Percentiles rank a stretch among this genome's conserved stretches.
phyloP scores from a whole-genome alignment of 2,888 invertebrate genomes.

The Lamproptera curius region DNA sequence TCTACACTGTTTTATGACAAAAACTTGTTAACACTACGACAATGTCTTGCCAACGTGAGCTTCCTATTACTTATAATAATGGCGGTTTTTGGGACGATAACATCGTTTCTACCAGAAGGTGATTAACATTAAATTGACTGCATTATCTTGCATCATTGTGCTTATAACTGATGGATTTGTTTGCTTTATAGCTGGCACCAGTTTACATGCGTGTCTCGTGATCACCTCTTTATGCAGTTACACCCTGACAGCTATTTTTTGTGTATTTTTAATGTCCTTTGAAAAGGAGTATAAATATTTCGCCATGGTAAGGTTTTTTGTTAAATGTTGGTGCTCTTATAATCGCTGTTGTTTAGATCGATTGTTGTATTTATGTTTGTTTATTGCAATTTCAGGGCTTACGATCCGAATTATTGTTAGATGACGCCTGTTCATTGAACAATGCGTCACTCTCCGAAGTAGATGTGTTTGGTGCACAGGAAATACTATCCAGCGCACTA shows the following conservation, averaged over 20 bases:
- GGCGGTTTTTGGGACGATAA: slow-evolving; percentile 63
- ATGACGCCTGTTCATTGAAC: slow-evolving; percentile 59
- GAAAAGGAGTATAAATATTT: slow-evolving; percentile 69
- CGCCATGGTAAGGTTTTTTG: slow-evolving; percentile 49
- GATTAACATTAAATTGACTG: slow-evolving; percentile 26
- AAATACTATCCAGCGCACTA: slow-evolving; percentile 49
- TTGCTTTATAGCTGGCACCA: slow-evolving; percentile 51
- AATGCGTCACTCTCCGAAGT: slow-evolving; percentile 54
- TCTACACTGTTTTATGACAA: slow-evolving; percentile 68
- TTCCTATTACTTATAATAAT: slow-evolving; percentile 63
- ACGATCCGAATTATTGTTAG: slow-evolving; percentile 59
- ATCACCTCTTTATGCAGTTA: slow-evolving; percentile 61
- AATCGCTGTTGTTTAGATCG: background rate
- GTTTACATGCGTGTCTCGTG: slow-evolving; percentile 54
- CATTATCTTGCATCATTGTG: background rate
- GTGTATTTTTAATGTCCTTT: slow-evolving; percentile 64
- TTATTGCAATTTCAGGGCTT: slow-evolving; percentile 49
- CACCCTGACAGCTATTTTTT: slow-evolving; percentile 61
- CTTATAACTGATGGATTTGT: background rate
- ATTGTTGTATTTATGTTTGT: background rate
- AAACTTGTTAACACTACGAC: slow-evolving; percentile 57
- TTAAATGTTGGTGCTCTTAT: background rate
- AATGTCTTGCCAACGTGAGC: slow-evolving; percentile 68
- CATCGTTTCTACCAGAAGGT: slow-evolving; percentile 64
- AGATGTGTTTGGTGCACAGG: slow-evolving; percentile 55